Base-by-base conservation (phyloP, 2,113 vertebrate genomes). In the Cottus gobio region DNA sequence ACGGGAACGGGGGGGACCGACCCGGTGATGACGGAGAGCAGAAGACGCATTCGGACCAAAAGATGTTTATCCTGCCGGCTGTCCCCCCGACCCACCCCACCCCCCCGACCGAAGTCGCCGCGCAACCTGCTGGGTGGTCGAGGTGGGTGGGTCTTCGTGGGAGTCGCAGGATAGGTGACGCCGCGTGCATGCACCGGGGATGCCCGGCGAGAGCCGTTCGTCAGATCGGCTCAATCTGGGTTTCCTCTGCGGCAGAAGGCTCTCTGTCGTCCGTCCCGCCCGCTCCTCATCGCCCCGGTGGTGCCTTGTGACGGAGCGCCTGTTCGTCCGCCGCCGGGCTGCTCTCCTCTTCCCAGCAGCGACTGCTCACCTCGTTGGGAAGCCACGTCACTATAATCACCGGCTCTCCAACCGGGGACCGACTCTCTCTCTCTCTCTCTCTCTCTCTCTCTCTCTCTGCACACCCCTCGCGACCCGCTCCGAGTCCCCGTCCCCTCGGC, bases 211-310 rank as follows among this genome's bases (percentile, higher is more conserved):
- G 63, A 54, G 50, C 52, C 12, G 52, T 52, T 52, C 24, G 66
- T 75, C 61, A 83, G 0, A 77, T 79, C 58, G 72, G 71, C 72
- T 56, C 56, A 16, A 71, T 64, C 28, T 61, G 71, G 37, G 11
- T 46, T 69, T 71, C 62, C 82, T 90, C 89, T 88, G 89, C 86
- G 77, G 84, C 84, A 85, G 75, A 70, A 78, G 54, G 31, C 66
- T 64, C 3, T 31, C 58, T 66, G 79, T 60, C 62, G 24, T 57
- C 75, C 56, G 36, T n/a, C 44, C 60, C 57, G 72, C 71, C 56
- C 64, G 34, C 64, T 57, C 85, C 79, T 75, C 87, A 56, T 72
- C 73, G 24, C 75, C 78, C 56, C 83, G 73, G 66, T 70, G 46
- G 28, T 12, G 39, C 39, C 30, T 31, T 4, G 31, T 44, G 52